Evolutionary conservation across 2,888 invertebrate genomes (phyloP), one percentile per base, ranked within the genome.

Genomic region (Nipponacmea schrenckii): DNA sequence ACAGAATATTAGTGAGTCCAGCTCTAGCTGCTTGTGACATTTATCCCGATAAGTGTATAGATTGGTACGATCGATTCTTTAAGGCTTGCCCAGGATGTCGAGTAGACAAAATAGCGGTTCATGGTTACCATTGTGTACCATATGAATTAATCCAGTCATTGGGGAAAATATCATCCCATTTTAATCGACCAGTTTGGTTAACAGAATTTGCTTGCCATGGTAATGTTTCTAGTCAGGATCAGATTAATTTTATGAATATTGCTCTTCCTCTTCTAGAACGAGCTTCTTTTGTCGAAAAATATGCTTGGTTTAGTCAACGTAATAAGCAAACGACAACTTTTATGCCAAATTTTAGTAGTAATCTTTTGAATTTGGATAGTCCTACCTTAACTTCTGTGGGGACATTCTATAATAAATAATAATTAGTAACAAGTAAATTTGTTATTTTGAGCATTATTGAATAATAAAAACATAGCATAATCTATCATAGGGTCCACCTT

Each of bases 321-420:
- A 65, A 64, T 17, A 64, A 70, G n/a, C n/a, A 20, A 24, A 20
- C 56, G 2, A 24, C 20, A 56, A 39, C 39, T 39, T 39, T 39
- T 10, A 39, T 39, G 39, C 39, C 39, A 1, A 39, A 39, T 10
- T 39, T 39, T 39, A 56, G 56, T 24, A 76, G 45, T 26, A 62
- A 73, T 39, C 70, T 80, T 7, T 68, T 80, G 4, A 68, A 78
- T 46, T 24, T 73, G 10, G 68, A 76, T 45, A 64, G 73, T 0
- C 77, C 79, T 17, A 74, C 66, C 15, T 64, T 79, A 8, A 77
- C 78, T 12, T 26, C 69, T 14, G 72, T 80, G 0, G 80, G 80
- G 0, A 27, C 69, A n/a, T 75, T 67, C 45, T 80, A 80, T 62
- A 72, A 69, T 70, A 77, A 75, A 45, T 69, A 72, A 27, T 26